Evolutionary conservation across 2,113 vertebrate genomes (phyloP).

Genomic region (Nettapus auritus): DNA sequence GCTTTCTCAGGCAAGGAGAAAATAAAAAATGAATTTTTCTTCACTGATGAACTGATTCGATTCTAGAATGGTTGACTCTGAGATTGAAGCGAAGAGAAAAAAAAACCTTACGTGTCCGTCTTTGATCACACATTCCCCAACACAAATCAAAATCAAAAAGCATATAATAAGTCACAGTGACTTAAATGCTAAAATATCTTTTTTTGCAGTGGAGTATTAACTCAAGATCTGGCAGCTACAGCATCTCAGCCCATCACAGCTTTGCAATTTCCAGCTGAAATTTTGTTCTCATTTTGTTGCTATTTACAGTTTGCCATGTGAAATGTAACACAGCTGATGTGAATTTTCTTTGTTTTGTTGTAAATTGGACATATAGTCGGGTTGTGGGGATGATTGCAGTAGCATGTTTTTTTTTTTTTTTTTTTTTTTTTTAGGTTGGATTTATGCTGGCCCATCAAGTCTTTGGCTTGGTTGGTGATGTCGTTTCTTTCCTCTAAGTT

Average conservation of each 20-base stretch:
- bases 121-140: conserved; percentile 46
- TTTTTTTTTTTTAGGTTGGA: neutral
- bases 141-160: conserved; percentile 56
- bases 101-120: neutral
- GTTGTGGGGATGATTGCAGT: neutral
- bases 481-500: neutral
- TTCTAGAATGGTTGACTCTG: conserved; percentile 15
- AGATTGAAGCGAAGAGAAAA: neutral
- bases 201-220: conserved; percentile 22
- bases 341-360: neutral
- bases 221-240: neutral
- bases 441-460: neutral
- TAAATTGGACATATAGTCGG: neutral
- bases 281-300: neutral
- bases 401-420: neutral
- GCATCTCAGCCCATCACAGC: neutral
- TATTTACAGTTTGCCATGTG: neutral
- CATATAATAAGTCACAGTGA: conserved; percentile 32
- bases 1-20: neutral
- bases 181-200: conserved; percentile 24
- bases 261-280: neutral
- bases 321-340: neutral
- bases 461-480: neutral
- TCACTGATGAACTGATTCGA: conserved; percentile 2
- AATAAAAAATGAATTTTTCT: neutral